These are phyloP conservation scores for Cyclopterus lumpus DNA, from an alignment of 2,797 vertebrate species.

Conservation along the genomic window DNA sequence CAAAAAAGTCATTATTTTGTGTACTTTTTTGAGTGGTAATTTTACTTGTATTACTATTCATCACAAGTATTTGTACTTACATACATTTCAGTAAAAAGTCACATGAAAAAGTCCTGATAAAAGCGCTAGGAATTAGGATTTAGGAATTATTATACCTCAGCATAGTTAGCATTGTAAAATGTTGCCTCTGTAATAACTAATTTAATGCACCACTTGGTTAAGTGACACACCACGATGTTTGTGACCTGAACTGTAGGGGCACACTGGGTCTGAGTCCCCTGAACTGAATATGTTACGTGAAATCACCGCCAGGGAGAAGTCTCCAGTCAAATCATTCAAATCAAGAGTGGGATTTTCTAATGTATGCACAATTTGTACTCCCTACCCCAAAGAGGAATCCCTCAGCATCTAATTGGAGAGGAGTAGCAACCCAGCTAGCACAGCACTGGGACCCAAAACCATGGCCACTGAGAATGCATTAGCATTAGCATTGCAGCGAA, in stretches of 20 bases:
- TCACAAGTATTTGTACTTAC: background rate
- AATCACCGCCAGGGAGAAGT: constrained; percentile 36
- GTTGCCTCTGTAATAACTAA: background rate
- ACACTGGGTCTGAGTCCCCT: background rate
- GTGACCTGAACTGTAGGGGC: background rate
- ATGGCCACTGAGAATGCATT: constrained; percentile 73
- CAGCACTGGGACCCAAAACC: constrained; percentile 64
- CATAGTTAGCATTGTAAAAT: background rate
- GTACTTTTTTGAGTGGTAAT: background rate
- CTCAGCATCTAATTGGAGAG: constrained; percentile 78
- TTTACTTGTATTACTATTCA: background rate
- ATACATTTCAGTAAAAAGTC: background rate
- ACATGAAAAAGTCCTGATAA: too few species aligned
- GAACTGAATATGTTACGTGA: constrained; percentile 18
- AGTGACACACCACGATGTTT: background rate
- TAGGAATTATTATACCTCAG: too few species aligned
- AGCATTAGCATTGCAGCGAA: constrained; percentile 77
- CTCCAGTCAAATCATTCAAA: constrained; percentile 47
- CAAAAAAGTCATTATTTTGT: background rate
- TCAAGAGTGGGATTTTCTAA: constrained; percentile 47
- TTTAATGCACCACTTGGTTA: background rate
- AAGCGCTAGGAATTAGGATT: too few species aligned
- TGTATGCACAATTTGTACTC: constrained; percentile 68
- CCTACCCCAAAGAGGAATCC: constrained; percentile 65
- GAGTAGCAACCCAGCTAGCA: constrained; percentile 67